Conservation (phyloP, 2,888 invertebrate species). For the Trichacis sp. region DNA sequence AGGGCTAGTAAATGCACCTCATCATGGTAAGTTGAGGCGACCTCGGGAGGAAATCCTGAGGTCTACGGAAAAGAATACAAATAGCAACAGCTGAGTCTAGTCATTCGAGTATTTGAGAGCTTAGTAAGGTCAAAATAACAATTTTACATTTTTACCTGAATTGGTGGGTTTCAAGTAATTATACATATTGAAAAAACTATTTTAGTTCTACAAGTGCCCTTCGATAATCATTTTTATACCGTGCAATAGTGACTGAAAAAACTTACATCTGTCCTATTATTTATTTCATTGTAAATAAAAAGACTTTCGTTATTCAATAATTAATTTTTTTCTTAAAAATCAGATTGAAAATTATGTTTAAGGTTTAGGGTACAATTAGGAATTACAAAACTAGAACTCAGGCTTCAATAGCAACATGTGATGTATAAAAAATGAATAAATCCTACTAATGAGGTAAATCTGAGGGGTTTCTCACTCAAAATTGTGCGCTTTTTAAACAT, state of each 20-base stretch:
- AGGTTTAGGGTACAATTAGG: constrained; percentile 1
- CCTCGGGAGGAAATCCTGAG: too few species aligned
- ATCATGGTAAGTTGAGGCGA: too few species aligned
- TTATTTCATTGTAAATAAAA: neutral
- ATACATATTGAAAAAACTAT: neutral
- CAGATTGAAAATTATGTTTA: neutral
- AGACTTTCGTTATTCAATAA: too few species aligned
- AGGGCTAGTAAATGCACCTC: constrained; percentile 12
- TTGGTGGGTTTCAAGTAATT: neutral
- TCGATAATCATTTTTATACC: constrained; percentile 17
- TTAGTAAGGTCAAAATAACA: neutral
- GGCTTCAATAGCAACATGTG: constrained; percentile 3
- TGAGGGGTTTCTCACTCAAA: too few species aligned
- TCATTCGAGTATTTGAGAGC: constrained; percentile 57
- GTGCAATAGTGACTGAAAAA: constrained; percentile 16
- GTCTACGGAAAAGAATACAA: constrained; percentile 37
- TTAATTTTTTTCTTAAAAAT: too few species aligned
- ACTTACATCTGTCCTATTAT: neutral
- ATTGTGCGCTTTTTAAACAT: too few species aligned
- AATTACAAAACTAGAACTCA: constrained; percentile 1
- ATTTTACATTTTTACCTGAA: neutral
- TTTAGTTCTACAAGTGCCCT: constrained; percentile 19
- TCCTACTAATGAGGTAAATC: neutral
- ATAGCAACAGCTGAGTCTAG: constrained; percentile 65
- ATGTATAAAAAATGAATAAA: neutral